Evolutionary conservation across 1,140 invertebrate species (phyloP), one percentile per base, ranked within the genome.

Genomic region (Drosophila pseudoobscura): DNA sequence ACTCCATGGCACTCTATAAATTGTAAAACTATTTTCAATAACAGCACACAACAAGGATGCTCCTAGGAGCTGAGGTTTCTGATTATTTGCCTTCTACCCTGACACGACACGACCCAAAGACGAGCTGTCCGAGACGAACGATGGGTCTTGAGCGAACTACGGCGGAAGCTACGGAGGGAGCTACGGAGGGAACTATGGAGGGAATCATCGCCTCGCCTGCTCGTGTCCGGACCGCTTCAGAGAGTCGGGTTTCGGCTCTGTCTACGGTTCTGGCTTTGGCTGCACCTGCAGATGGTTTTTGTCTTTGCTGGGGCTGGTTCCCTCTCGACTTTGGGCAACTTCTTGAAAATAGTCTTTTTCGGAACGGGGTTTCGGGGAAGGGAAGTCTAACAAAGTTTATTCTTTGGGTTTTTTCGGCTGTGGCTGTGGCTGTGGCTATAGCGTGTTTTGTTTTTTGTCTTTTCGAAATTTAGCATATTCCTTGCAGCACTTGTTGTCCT

Each of bases 1-100:
- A 44, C 82, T 64, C 74, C 80, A 85, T 31, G 35, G 15, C 49
- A 44, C 82, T 66, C 74, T 87, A 85, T 85, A 85, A 85, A 85
- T 87, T 85, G 82, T 85, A 85, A 78, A 85, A 85, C 82, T 85
- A 85, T 85, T 87, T 85, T 85, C 82, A 85, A 85, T 85, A 85
- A 85, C 64, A 87, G 72, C 72, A 78, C 62, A 78, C 64, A 84
- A 79, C 71, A 64, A 62, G 73, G 59, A 64, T 73, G 41, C 57
- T 79, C 53, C 53, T 55, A 11, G 24, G 15, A 70, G 65, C 58
- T 66, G 58, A 78, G 68, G 56, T 73, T 56, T 50, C 39, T 53
- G 63, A 70, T 70, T 69, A 69, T 70, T 74, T 72, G 69, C 59
- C 41, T 72, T 73, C 70, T 63, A 56, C 41, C 51, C 71, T 62